These are phyloP conservation scores for Mesorhabditis spiculigera DNA, from an alignment of 2,888 invertebrate genomes.

Conservation along the genomic window DNA sequence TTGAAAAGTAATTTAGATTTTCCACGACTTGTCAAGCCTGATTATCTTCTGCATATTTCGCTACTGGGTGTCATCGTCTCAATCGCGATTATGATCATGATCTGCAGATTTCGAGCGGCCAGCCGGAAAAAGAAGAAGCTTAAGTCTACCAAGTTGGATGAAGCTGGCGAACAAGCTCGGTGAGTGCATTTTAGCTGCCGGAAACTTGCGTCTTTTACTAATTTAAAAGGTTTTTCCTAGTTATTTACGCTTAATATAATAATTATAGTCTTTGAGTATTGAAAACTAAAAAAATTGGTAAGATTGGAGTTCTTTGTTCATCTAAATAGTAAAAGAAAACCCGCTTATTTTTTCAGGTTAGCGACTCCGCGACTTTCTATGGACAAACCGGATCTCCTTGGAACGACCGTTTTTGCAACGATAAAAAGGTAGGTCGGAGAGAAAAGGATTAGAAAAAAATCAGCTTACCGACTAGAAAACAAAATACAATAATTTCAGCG, in stretches of 20 bases:
- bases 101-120: neutral
- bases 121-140: neutral
- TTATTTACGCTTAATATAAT: too few relatives aligned
- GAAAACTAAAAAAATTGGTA: too few relatives aligned
- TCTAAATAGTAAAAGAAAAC: too few relatives aligned
- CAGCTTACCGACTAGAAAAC: too few relatives aligned
- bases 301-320: too few relatives aligned
- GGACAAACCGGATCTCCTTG: constrained; percentile 21
- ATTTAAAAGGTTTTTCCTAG: too few relatives aligned
- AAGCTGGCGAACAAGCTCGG: neutral
- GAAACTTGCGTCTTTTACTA: too few relatives aligned
- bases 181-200: too few relatives aligned
- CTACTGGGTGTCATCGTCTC: neutral
- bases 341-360: neutral
- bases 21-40: neutral
- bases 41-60: neutral
- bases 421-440: too few relatives aligned
- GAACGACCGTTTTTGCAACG: too few relatives aligned
- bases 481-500: neutral
- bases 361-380: constrained; percentile 4
- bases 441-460: too few relatives aligned
- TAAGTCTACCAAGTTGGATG: neutral
- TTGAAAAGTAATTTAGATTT: neutral
- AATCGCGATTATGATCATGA: neutral
- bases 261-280: too few relatives aligned